These are phyloP conservation scores for Acinonyx jubatus DNA, from an alignment of 2,113 vertebrate genomes.

Conservation along the genomic window DNA sequence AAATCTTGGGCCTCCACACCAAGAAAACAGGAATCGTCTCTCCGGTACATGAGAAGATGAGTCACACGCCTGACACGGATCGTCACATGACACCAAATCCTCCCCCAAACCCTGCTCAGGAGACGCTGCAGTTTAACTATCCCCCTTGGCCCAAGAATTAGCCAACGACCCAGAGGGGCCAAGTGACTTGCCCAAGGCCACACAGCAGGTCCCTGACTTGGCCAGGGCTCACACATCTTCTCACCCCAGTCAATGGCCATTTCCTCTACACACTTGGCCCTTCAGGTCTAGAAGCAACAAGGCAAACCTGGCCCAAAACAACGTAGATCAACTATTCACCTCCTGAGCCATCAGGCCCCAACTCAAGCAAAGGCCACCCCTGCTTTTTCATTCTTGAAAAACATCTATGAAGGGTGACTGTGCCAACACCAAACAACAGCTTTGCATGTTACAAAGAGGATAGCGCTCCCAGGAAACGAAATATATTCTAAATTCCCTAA, in stretches of 20 bases:
- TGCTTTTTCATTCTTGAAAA: not conserved
- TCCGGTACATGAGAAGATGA: not conserved
- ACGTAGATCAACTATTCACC: not conserved
- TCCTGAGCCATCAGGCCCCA: not conserved
- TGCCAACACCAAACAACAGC: not conserved
- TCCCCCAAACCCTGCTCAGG: not conserved
- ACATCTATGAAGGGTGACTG: not conserved
- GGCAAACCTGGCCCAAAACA: not conserved
- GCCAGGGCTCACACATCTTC: not conserved
- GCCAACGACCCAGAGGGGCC: not conserved
- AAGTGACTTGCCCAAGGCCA: not conserved
- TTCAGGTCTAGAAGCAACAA: not conserved
- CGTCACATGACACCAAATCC: fast-evolving
- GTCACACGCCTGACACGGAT: not conserved
- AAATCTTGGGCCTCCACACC: not conserved
- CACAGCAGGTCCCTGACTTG: not conserved
- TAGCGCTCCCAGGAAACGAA: not conserved
- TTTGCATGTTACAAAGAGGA: not conserved
- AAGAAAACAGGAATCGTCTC: not conserved
- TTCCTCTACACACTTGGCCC: no score
- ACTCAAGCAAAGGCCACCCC: not conserved
- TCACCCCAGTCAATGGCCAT: not conserved
- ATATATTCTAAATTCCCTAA: not conserved
- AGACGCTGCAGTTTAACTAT: not conserved
- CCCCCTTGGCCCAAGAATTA: not conserved